Percentiles rank a stretch among this genome's conserved stretches.
These are phyloP conservation scores for Otus scops DNA, from an alignment of 2,797 vertebrate genomes.

Conservation along the genomic window DNA sequence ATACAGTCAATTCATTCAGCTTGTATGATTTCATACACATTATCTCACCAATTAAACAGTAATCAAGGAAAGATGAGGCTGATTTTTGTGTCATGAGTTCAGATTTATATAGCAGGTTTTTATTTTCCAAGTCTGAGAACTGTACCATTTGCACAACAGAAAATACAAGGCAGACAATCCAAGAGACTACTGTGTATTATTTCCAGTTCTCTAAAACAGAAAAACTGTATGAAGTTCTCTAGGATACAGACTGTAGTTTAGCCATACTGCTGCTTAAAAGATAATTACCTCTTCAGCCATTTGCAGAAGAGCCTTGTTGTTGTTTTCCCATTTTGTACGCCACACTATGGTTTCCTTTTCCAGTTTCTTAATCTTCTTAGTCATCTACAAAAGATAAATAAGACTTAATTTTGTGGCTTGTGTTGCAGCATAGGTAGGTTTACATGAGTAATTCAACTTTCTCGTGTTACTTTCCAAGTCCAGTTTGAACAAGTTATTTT, in stretches of 20 bases:
- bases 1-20: neutral
- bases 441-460: neutral
- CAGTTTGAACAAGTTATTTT: neutral
- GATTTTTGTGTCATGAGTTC: neutral
- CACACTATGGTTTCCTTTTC: constrained; percentile 96
- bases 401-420: neutral
- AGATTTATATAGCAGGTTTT: neutral
- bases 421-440: neutral
- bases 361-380: constrained; percentile 99
- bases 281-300: constrained; percentile 94
- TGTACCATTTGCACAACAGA: neutral
- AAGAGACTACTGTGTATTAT: neutral
- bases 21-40: neutral
- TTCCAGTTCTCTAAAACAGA: neutral
- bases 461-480: neutral
- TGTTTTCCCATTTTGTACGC: constrained; percentile 98
- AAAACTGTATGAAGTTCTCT: neutral
- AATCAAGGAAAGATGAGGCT: neutral
- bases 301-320: constrained; percentile 96
- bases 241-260: neutral
- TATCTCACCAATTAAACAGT: neutral
- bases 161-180: neutral
- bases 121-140: neutral
- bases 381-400: constrained; percentile 84
- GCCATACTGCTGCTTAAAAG: neutral